phyloP scores from a whole-genome alignment of 2,888 invertebrate species.

The Nomada fabriciana region DNA sequence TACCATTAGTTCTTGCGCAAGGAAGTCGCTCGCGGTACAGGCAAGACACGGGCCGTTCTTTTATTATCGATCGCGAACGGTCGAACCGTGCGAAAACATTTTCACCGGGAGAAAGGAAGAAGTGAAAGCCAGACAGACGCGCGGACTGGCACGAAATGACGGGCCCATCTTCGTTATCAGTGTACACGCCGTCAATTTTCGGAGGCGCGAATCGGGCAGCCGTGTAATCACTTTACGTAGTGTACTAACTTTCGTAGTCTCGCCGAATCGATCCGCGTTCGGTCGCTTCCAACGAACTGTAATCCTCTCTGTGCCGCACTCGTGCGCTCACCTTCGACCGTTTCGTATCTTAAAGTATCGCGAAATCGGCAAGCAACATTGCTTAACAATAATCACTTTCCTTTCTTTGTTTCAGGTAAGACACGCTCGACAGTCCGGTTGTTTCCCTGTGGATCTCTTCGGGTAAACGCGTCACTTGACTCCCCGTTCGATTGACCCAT shows the following conservation, averaged over 20 bases:
- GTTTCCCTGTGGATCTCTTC: constrained; percentile 21
- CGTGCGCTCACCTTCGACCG: constrained; percentile 41
- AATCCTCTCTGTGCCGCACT: constrained; percentile 50
- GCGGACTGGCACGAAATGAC: constrained; percentile 64
- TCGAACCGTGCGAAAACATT: constrained; percentile 45
- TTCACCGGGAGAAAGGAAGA: constrained; percentile 47
- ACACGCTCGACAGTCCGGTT: constrained; percentile 35
- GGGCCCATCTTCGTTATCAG: constrained; percentile 69
- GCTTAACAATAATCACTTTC: constrained; percentile 23
- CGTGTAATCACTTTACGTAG: constrained; percentile 78
- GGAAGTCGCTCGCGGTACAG: not conserved
- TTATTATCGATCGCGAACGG: constrained; percentile 19
- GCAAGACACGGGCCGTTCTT: not conserved
- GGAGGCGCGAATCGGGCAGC: constrained; percentile 71
- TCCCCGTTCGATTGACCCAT: constrained; percentile 46
- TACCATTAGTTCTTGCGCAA: not conserved
- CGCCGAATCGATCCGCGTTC: constrained; percentile 81
- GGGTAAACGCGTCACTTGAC: constrained; percentile 33
- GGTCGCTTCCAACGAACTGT: constrained; percentile 64
- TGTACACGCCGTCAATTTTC: constrained; percentile 71
- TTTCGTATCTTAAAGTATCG: constrained; percentile 35
- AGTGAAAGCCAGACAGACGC: constrained; percentile 56
- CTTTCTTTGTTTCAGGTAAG: constrained; percentile 78
- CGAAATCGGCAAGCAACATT: not conserved
- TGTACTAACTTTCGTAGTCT: constrained; percentile 80